Percentiles rank a stretch among this genome's conserved stretches.
Conservation (phyloP, 2,888 invertebrate genomes). For the Chrysolina haemoptera region DNA sequence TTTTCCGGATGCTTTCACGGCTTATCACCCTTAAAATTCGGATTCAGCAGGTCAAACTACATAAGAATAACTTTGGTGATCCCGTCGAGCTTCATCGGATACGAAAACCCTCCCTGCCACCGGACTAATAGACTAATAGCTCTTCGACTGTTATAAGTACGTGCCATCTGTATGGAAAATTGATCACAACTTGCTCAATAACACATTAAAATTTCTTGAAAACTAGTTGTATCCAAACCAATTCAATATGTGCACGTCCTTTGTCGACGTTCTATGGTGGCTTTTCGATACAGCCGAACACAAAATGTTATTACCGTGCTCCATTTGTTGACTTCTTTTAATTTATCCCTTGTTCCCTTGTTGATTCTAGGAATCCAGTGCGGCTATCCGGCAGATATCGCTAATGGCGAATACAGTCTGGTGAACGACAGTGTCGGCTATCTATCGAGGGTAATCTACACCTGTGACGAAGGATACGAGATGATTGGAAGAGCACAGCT, state of each 20-base stretch:
- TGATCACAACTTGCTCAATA: neutral
- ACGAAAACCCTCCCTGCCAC: no score
- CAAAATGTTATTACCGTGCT: neutral
- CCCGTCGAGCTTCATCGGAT: no score
- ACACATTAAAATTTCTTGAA: neutral
- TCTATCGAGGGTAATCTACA: slow-evolving; percentile 87
- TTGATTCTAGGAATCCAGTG: slow-evolving; percentile 84
- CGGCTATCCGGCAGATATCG: slow-evolving; percentile 89
- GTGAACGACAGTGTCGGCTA: slow-evolving; percentile 91
- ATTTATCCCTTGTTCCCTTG: neutral
- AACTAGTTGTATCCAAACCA: neutral
- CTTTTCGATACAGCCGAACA: neutral
- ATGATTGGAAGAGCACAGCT: slow-evolving; percentile 88
- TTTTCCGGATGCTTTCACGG: no score
- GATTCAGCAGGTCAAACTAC: no score
- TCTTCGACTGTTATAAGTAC: no score
- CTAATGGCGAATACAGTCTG: slow-evolving; percentile 85
- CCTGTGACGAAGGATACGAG: slow-evolving; percentile 87
- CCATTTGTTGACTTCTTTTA: neutral
- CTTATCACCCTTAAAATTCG: no score
- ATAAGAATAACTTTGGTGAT: no score
- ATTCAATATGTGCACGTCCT: neutral
- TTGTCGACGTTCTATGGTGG: neutral
- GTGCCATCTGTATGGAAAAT: neutral
- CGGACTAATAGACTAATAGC: no score